Base-by-base conservation (phyloP, 2,888 invertebrate genomes). In the Thyatira batis region DNA sequence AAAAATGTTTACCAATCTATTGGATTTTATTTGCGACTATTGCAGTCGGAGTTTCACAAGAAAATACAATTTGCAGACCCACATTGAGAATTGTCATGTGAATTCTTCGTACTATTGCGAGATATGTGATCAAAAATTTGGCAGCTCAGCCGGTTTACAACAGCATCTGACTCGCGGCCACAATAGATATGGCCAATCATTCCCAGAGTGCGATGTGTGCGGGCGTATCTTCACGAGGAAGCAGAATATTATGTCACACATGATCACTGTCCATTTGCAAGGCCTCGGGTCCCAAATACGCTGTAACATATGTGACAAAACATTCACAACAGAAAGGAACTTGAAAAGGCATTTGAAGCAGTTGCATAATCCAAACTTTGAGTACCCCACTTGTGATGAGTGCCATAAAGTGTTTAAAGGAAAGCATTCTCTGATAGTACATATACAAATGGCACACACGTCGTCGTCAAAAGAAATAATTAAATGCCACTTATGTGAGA, bases 181-280 rank as follows among this genome's bases (percentile, higher is more conserved):
- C 54, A 90, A 90, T 39, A 67, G 77, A 0, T 71, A 72, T 17
- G 65, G 69, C 0, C 78, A 86, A 46, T 72, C 84, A 0, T 79
- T 73, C 6, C 89, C 90, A 0, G 89, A 90, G 61, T 90, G 89
- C 23, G 89, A 89, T 21, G 33, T 86, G 0, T 90, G 89, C 21
- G 89, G 89, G 0, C 61, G 86, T 6, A 80, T 86, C 0, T 89
- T 89, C 33, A 83, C 84, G 0, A 74, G 89, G 52, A 89, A 86
- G 66, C 87, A 87, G 44, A 89, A 87, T n/a, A 82, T 89, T 0
- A 74, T 72, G 0, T 85, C 87, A 0, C 89, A 90, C 20, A 89
- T 90, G 87, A 76, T 83, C 0, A 86, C 86, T 0, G 82, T 85
- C 0, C 89, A 89, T 58, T 56, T 86, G 0, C 84, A 82, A 67